Evolutionary conservation across 2,888 invertebrate genomes (phyloP).

Genomic region (Theretra japonica): DNA sequence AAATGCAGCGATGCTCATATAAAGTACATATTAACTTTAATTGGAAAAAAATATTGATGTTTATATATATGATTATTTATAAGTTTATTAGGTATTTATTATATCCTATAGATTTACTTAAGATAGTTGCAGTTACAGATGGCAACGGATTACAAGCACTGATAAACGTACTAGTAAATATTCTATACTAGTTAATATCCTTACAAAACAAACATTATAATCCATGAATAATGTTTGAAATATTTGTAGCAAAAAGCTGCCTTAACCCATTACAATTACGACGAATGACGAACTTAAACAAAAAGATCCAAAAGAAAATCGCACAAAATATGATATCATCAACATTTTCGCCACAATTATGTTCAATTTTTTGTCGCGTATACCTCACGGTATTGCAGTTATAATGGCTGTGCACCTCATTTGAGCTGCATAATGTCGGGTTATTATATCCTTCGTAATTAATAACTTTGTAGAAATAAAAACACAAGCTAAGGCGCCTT

Average conservation of each 20-base stretch:
- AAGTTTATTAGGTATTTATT: no score
- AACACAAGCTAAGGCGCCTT: conserved; percentile 47
- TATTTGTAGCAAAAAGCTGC: neutral
- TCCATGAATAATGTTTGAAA: no score
- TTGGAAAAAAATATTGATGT: no score
- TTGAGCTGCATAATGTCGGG: conserved; percentile 67
- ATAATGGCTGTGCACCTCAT: conserved; percentile 64
- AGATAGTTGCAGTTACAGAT: no score
- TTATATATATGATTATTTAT: no score
- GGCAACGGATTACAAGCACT: no score
- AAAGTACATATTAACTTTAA: no score
- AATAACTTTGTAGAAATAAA: conserved; percentile 61
- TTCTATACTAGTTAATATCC: no score
- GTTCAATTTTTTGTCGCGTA: conserved; percentile 61
- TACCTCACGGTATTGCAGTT: conserved; percentile 59
- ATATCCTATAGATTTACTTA: no score
- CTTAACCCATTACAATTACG: conserved; percentile 1
- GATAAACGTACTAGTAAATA: no score
- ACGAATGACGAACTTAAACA: conserved; percentile 33
- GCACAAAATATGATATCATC: conserved; percentile 49
- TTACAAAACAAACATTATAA: no score
- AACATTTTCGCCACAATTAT: conserved; percentile 48
- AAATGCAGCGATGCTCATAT: no score
- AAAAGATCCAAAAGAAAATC: conserved; percentile 38
- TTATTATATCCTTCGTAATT: conserved; percentile 72